phyloP scores from a whole-genome alignment of 1,140 invertebrate genomes.

The Caenorhabditis inopinata region DNA sequence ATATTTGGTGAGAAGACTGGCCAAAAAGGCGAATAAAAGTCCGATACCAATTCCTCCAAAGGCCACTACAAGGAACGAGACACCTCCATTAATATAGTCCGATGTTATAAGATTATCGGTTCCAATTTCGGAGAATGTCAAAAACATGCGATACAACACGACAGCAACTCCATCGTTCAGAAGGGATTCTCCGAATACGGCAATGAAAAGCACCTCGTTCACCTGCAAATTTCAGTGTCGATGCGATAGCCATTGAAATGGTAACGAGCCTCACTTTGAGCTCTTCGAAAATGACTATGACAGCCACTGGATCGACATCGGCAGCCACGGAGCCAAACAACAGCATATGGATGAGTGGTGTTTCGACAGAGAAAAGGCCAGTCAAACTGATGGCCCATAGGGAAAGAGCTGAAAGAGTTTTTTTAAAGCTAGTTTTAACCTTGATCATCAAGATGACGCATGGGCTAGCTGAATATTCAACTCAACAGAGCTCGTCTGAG shows the following conservation, averaged over 20 bases:
- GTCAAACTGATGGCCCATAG: slow-evolving; percentile 61
- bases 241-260: not conserved
- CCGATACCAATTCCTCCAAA: slow-evolving; percentile 90
- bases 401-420: slow-evolving; percentile 55
- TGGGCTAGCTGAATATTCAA: no score
- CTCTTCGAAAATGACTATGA: slow-evolving; percentile 94
- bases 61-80: slow-evolving; percentile 90
- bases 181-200: slow-evolving; percentile 96
- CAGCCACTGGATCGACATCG: slow-evolving; percentile 95
- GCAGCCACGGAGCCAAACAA: slow-evolving; percentile 92
- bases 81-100: slow-evolving; percentile 79
- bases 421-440: no score
- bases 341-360: slow-evolving; percentile 78
- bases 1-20: slow-evolving; percentile 72
- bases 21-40: slow-evolving; percentile 90
- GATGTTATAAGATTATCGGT: slow-evolving; percentile 16
- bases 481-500: no score
- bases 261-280: slow-evolving; percentile 80
- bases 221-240: slow-evolving; percentile 75
- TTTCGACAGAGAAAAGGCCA: slow-evolving; percentile 59
- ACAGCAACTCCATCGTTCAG: slow-evolving; percentile 94
- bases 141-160: slow-evolving; percentile 91
- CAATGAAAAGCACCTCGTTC: slow-evolving; percentile 95
- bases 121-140: slow-evolving; percentile 74
- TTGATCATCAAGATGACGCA: no score